These are phyloP conservation scores for Montifringilla adamsi DNA, from an alignment of 2,113 vertebrate species.

Conservation along the genomic window DNA sequence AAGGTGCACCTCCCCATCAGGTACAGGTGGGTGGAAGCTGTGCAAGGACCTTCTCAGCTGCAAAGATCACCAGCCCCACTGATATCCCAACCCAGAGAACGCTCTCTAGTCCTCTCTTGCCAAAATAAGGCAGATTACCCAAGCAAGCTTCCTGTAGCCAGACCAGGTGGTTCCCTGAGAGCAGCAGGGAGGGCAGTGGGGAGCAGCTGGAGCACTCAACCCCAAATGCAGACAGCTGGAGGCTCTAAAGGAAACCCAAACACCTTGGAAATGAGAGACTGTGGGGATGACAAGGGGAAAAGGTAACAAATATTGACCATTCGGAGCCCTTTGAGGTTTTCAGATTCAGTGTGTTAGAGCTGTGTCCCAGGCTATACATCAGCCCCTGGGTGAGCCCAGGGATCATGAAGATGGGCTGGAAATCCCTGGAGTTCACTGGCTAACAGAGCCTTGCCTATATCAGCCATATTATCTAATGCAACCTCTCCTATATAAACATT, in stretches of 20 bases:
- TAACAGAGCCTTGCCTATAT: neutral
- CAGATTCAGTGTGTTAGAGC: neutral
- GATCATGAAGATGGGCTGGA: neutral
- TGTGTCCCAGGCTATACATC: neutral
- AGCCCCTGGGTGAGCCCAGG: neutral
- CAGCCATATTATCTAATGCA: neutral
- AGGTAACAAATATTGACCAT: neutral
- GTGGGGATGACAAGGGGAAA: fast-evolving
- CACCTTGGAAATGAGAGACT: neutral
- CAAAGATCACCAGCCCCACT: neutral
- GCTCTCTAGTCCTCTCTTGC: too few species aligned
- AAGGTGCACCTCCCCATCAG: too few species aligned
- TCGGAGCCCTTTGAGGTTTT: neutral
- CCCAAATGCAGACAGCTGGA: neutral
- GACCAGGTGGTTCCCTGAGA: neutral
- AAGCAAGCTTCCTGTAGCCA: neutral
- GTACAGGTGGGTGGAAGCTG: neutral
- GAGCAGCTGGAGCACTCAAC: neutral
- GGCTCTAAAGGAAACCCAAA: neutral
- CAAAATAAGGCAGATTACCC: fast-evolving
- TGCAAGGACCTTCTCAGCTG: neutral
- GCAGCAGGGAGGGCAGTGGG: neutral
- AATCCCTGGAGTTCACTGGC: neutral
- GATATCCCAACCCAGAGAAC: neutral
- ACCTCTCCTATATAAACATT: neutral